phyloP scores from a whole-genome alignment of 1,140 invertebrate species.

The Thaumetopoea pityocampa region DNA sequence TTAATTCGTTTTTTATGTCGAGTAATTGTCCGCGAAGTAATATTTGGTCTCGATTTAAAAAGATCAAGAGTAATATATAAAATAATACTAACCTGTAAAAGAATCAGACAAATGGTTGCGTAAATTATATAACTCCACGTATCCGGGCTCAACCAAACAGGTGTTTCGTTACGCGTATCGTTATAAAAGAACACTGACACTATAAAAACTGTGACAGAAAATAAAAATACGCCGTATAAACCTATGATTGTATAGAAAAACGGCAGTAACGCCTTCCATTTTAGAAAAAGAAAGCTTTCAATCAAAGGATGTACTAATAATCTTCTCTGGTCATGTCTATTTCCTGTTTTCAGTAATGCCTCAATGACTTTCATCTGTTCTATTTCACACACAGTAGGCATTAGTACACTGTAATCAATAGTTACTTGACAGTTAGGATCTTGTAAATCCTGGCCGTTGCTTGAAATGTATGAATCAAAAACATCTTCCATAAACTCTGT shows the following conservation, averaged over 20 bases:
- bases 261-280: slow-evolving; percentile 74
- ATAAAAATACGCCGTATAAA: slow-evolving; percentile 69
- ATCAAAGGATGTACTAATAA: slow-evolving; percentile 76
- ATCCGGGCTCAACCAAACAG: slow-evolving; percentile 32
- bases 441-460: slow-evolving; percentile 63
- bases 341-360: slow-evolving; percentile 70
- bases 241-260: slow-evolving; percentile 74
- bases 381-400: slow-evolving; percentile 54
- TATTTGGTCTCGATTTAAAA: neutral
- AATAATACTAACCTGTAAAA: slow-evolving; percentile 48
- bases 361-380: slow-evolving; percentile 74
- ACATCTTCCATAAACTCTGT: slow-evolving; percentile 70
- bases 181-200: slow-evolving; percentile 57
- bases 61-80: neutral
- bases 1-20: too few relatives aligned
- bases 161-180: slow-evolving; percentile 38
- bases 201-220: slow-evolving; percentile 53
- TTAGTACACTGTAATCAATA: slow-evolving; percentile 69
- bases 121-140: slow-evolving; percentile 53
- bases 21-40: neutral
- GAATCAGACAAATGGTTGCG: slow-evolving; percentile 39
- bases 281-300: slow-evolving; percentile 75
- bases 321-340: slow-evolving; percentile 62
- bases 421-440: slow-evolving; percentile 66
- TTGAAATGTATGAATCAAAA: slow-evolving; percentile 69